Percentiles rank a stretch among this genome's conserved stretches.
phyloP scores from a whole-genome alignment of 1,140 invertebrate species.

The Microplitis demolitor region DNA sequence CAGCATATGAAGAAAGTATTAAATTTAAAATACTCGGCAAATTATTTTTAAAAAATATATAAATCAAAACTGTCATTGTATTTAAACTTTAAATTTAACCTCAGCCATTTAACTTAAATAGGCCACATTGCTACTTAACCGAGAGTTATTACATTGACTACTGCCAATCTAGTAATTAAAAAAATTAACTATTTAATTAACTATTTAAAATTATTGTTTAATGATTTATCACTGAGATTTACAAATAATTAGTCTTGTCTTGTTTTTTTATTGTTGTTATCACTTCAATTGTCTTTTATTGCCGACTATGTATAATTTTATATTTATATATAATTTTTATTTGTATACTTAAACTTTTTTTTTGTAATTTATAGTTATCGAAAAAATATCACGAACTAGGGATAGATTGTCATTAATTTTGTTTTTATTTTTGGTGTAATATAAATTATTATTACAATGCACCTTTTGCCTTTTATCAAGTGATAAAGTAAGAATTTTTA shows the following conservation, averaged over 20 bases:
- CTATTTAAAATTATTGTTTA: too few species aligned
- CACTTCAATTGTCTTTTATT: neutral
- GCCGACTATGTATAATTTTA: neutral
- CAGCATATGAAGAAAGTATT: neutral
- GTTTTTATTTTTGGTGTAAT: neutral
- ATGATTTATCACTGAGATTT: neutral
- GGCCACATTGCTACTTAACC: neutral
- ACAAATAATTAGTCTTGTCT: neutral
- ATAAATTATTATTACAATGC: neutral
- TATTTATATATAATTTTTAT: neutral
- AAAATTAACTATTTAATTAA: too few species aligned
- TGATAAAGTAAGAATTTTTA: neutral
- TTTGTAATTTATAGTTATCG: neutral
- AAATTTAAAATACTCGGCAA: neutral
- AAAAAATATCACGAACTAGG: neutral
- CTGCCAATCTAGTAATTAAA: neutral
- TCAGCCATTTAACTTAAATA: neutral
- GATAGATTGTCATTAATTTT: neutral
- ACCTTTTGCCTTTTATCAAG: slow-evolving; percentile 4
- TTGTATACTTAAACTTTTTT: neutral
- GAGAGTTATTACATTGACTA: neutral
- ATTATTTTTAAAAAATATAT: neutral
- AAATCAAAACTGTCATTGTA: neutral
- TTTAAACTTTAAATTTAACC: neutral
- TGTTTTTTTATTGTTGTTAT: neutral